Base-by-base conservation (phyloP, 1,140 invertebrate species). In the Hesperophylax magnus region DNA sequence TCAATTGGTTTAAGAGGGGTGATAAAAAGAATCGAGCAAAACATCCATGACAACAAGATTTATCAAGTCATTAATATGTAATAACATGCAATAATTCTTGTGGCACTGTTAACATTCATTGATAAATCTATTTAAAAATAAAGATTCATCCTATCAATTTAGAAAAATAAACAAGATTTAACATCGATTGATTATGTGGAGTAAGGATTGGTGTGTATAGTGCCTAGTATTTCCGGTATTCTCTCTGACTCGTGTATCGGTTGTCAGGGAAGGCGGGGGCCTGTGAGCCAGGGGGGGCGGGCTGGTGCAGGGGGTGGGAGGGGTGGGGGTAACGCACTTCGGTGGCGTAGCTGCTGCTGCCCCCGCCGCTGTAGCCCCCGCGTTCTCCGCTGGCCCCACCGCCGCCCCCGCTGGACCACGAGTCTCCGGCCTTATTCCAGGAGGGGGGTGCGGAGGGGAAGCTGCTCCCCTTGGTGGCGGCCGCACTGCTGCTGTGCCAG, bases 291-390 rank as follows among this genome's bases (percentile, higher is more conserved):
- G 88, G 87, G 81, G 88, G 88, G 72, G 88, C 87, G 79, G 88
- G 88, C 83, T 88, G 88, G 85, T 89, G 88, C 71, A 86, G 84
- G 22, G 86, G 85, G 81, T 87, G 88, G 75, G 88, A 87, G 79
- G 88, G 88, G 83, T 88, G 88, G 85, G 86, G 85, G 86, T 88
- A 89, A 81, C 88, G 88, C 69, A 86, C 77, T 79, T 88, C 88
- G 20, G 17, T 47, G 34, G 20, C 52, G 58, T 58, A 77, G 52
- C 87, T 87, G 58, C 85, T 79, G 58, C 58, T 53, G 39, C 76
- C 63, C 2, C 76, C 76, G 58, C 76, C 76, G 20, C 76, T 52
- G 53, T 47, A 85, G 71, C 78, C 52, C 17, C 54, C 80, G 60
- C 85, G 84, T 9, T 84, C 78, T n/a, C 85, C 83, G 80, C 77